These are phyloP conservation scores for Leuctra nigra DNA, from an alignment of 2,888 invertebrate species.

Conservation along the genomic window DNA sequence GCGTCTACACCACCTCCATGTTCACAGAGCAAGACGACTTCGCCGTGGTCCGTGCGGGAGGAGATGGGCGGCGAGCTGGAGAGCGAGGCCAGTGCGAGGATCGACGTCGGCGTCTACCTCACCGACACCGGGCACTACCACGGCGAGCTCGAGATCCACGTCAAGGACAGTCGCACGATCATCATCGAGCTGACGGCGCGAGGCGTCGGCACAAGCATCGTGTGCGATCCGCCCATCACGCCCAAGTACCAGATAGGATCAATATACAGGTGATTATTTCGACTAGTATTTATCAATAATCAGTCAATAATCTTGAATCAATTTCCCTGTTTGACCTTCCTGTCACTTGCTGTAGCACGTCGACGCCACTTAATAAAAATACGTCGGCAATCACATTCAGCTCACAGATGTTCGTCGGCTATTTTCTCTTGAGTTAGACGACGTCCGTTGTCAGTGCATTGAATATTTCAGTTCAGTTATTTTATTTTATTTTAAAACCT, in stretches of 20 bases:
- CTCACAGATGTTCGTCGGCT: too few relatives aligned
- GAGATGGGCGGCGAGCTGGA: slow-evolving; percentile 33
- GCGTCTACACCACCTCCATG: too few relatives aligned
- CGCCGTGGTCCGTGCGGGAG: slow-evolving; percentile 34
- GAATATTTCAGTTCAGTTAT: too few relatives aligned
- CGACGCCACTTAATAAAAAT: too few relatives aligned
- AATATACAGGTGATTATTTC: slow-evolving; percentile 59
- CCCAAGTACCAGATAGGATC: slow-evolving; percentile 52
- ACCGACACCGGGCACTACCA: slow-evolving; percentile 37
- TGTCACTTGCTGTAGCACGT: too few relatives aligned
- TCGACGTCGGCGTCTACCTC: slow-evolving; percentile 38
- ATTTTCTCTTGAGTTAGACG: too few relatives aligned
- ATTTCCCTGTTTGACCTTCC: too few relatives aligned
- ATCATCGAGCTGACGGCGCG: slow-evolving; percentile 47
- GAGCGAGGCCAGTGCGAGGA: slow-evolving; percentile 34
- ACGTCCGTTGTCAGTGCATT: too few relatives aligned
- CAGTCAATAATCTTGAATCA: too few relatives aligned
- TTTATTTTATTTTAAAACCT: too few relatives aligned
- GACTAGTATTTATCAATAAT: neutral
- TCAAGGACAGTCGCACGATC: slow-evolving; percentile 41
- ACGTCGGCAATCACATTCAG: too few relatives aligned
- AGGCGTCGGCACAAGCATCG: slow-evolving; percentile 60
- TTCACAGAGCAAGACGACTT: slow-evolving; percentile 31
- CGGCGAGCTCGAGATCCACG: slow-evolving; percentile 36
- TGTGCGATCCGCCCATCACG: slow-evolving; percentile 52